Base-by-base conservation (phyloP, 2,888 invertebrate species). In the Pegoplata infirma region DNA sequence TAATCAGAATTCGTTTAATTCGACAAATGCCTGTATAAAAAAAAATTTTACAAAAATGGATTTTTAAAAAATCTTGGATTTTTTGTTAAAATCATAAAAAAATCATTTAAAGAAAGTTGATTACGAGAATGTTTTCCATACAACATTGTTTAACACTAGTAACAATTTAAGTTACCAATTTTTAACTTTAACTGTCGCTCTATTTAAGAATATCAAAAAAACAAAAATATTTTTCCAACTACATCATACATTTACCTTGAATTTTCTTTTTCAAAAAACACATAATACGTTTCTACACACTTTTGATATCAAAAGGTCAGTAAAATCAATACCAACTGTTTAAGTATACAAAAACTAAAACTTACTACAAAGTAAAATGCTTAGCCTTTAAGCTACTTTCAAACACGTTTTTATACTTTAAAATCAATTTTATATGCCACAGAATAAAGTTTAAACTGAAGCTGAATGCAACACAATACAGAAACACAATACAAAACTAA, bases 291-390 rank as follows among this genome's bases (percentile, higher is more conserved):
- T 16, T 44, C 49, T 49, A n/a, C 6, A 75, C 19, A 47, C 40
- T 32, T 40, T 40, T 56, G 25, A 49, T 56, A 63, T 12, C 1
- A 56, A 76, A 76, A 76, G 75, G 75, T 76, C 68, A 76, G 58
- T 47, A 49, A 76, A 76, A 76, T 76, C 68, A 69, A 76, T 76
- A 69, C 44, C 61, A 69, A 63, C 56, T 69, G 40, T 61, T 56
- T 21, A 36, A 69, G 14, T 44, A 49, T 5, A 46, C 63, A 44
- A 36, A 40, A 51, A 69, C 49, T 49, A 40, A 63, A 68, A 36
- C 53, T 47, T 32, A 47, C 5, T 40, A n/a, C n/a, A n/a, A n/a
- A n/a, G n/a, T n/a, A n/a, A n/a, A 63, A 56, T 58, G 56, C 68
- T 63, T 47, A 63, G 63, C 51, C 75, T 56, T 40, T 68, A 40